Base-by-base conservation (phyloP, 2,113 vertebrate species). In the Raja brachyura region DNA sequence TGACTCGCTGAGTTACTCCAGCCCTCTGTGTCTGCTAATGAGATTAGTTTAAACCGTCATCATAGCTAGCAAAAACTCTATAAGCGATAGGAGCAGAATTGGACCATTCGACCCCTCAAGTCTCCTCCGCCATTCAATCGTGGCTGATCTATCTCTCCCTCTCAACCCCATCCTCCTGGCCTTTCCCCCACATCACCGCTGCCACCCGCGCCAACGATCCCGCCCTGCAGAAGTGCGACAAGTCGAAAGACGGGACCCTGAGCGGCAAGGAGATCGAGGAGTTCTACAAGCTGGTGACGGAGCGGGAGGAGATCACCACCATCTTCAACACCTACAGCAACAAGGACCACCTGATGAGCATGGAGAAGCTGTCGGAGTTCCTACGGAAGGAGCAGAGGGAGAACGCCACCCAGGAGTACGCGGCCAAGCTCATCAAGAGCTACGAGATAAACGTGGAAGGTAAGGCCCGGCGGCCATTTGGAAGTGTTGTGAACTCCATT, bases 221-320 rank as follows among this genome's bases (percentile, higher is more conserved):
- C 77, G 81, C 4, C 75, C 93, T 93, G 93, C 95, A 99, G 99
- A 95, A 97, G 94, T 99, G 98, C 95, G 98, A 99, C 96, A 96
- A 33, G 90, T 98, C 98, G 93, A 96, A 96, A 63, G 98, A 98
- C 6, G 96, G 97, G 66, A 94, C 97, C 28, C 94, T 99, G 95
- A 98, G 99, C 93, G 98, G 97, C 3, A 93, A 96, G 0, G 99
- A 99, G 96, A 99, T 99, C n/a, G 97, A 98, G 94, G 94, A 95
- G 14, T 99, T 99, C 96, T 99, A 99, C 93, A 96, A 97, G 93
- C 95, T 97, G 93, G 96, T 99, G 94, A 99, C 98, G 0, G 56
- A 97, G 0, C 96, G 99, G 7, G 94, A 95, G 31, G 99, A 99
- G 95, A 96, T 99, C 0, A 95, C 98, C 39, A 94, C 90, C 2